These are phyloP conservation scores for Acholoe squamosa DNA, from an alignment of 2,888 invertebrate genomes.

Conservation along the genomic window DNA sequence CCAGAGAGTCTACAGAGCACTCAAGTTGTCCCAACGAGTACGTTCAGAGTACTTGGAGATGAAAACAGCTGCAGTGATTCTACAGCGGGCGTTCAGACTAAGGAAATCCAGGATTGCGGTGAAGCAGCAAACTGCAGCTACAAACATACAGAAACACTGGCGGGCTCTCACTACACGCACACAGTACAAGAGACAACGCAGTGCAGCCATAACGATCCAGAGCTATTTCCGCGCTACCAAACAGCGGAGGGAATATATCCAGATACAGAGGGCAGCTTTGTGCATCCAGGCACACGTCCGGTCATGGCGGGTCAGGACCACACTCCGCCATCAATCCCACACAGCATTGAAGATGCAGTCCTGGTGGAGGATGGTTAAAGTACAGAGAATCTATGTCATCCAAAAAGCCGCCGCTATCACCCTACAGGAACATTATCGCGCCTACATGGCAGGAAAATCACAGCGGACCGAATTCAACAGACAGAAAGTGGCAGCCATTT, in stretches of 20 bases:
- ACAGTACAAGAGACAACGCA: not conserved
- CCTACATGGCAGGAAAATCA: slow-evolving; percentile 38
- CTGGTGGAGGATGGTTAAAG: not conserved
- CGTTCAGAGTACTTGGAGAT: not conserved
- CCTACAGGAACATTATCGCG: slow-evolving; percentile 69
- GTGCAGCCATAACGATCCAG: not conserved
- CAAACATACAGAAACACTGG: not conserved
- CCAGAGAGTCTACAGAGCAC: not conserved
- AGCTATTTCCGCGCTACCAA: not conserved
- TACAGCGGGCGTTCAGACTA: not conserved
- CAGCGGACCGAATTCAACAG: slow-evolving; percentile 63
- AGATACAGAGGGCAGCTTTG: not conserved
- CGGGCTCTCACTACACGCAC: not conserved
- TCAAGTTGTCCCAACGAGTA: not conserved
- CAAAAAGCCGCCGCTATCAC: slow-evolving; percentile 66
- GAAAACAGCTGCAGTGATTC: not conserved
- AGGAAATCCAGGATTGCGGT: not conserved
- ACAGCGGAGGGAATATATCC: not conserved
- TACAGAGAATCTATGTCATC: not conserved
- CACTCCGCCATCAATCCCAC: not conserved
- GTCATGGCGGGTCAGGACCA: not conserved
- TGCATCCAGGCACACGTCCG: slow-evolving; percentile 15
- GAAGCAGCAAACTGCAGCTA: not conserved
- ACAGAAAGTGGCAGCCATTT: slow-evolving; percentile 56
- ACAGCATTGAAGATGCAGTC: not conserved